A percentile compares a stretch with the other conserved stretches of the same genome.
These are phyloP conservation scores for Paracanthobrama guichenoti DNA, from an alignment of 2,113 vertebrate genomes.

Conservation along the genomic window DNA sequence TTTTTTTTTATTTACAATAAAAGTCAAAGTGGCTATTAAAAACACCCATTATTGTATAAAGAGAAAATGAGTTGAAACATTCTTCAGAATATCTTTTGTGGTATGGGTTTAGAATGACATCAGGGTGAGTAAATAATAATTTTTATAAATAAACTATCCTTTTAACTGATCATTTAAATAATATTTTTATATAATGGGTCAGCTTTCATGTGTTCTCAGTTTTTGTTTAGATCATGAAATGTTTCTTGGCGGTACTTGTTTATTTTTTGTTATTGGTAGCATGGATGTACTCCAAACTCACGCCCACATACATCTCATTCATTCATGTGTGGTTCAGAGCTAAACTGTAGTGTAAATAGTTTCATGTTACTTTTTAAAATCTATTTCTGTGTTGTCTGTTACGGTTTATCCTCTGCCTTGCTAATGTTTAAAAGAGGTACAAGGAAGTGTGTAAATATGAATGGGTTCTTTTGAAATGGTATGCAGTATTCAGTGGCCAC, in stretches of 20 bases:
- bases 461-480: constrained; percentile 38
- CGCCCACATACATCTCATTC: constrained; percentile 46
- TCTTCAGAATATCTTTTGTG: neutral
- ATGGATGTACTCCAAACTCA: constrained; percentile 32
- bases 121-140: neutral
- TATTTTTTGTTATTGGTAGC: constrained; percentile 32
- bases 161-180: neutral
- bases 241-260: constrained; percentile 26
- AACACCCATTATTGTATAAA: neutral
- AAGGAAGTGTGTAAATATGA: constrained; percentile 49
- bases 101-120: neutral
- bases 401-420: constrained; percentile 13
- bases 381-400: constrained; percentile 7
- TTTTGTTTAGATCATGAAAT: neutral
- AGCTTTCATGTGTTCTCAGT: constrained; percentile 4
- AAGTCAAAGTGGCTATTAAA: neutral
- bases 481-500: constrained; percentile 48
- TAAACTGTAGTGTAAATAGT: constrained; percentile 58
- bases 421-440: neutral
- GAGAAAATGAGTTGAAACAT: neutral
- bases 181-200: constrained; percentile 60
- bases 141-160: neutral
- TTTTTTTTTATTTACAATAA: neutral
- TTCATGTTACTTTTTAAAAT: constrained; percentile 21
- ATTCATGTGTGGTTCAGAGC: constrained; percentile 48